Evolutionary conservation across 2,113 vertebrate genomes (phyloP), one percentile per base, ranked within the genome.

Genomic region (Dromas ardeola): DNA sequence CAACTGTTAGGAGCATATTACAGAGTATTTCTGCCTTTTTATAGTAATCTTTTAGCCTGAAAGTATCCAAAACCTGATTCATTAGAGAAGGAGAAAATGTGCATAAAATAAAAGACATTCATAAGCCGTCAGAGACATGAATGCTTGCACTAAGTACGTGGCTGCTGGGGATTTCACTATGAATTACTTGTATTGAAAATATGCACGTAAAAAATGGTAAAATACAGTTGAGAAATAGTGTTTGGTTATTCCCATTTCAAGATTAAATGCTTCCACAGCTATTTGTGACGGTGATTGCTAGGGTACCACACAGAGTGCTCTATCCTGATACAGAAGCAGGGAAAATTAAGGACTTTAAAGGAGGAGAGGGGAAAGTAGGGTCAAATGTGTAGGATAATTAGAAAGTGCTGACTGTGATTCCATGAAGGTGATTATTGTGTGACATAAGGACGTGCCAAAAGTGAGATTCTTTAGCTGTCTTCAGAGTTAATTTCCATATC

Each of bases 111-210:
- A 30, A 85, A 72, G 74, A 59, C 6, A 26, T 69, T 79, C 13
- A 14, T 88, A 67, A 92, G 15, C n/a, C 2, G 3, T 17, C 38
- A 52, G 26, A 72, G 43, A 34, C 19, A 15, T 30, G 20, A 76
- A 69, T 0, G 1, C 20, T 85, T 71, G 8, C 17, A 38, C 14
- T 3, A 63, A 93, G n/a, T 65, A 40, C 6, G 9, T 0, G 0
- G 40, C 62, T 82, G 27, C 30, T 72, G 26, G 5, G 16, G 7
- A 42, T 79, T 79, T 93, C 12, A 21, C 16, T 61, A 1, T 36
- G 15, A 59, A 43, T 81, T 81, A 52, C 10, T 67, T 88, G 12
- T 32, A 6, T 16, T 86, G 36, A 76, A 53, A 79, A 63, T 27
- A 65, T 22, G 16, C 23, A 40, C 49, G 38, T 55, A 71, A 81